These are phyloP conservation scores for Potorous gilbertii DNA, from an alignment of 2,797 vertebrate genomes.

Conservation along the genomic window DNA sequence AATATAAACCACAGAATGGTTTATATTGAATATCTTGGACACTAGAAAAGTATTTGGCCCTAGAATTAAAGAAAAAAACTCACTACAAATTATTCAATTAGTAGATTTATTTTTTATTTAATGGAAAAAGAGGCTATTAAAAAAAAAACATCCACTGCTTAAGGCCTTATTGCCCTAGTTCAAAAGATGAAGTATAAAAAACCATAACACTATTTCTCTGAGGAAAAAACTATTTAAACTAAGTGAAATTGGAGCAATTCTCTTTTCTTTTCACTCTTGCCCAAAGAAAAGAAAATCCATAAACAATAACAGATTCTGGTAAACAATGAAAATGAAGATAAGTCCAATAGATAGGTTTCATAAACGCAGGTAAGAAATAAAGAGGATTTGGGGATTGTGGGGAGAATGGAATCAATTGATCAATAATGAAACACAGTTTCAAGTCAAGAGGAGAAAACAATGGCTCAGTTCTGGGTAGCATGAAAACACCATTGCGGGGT, in stretches of 20 bases:
- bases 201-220: constrained; percentile 51
- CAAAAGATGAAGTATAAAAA: constrained; percentile 59
- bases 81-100: constrained; percentile 54
- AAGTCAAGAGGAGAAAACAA: constrained; percentile 61
- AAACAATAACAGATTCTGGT: constrained; percentile 43
- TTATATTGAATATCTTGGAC: constrained; percentile 56
- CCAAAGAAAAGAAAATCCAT: constrained; percentile 1
- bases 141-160: constrained; percentile 34
- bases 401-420: not conserved
- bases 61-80: constrained; percentile 52
- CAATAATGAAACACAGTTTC: constrained; percentile 44
- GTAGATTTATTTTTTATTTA: constrained; percentile 71
- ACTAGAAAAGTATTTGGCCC: constrained; percentile 55
- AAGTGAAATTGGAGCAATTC: constrained; percentile 48
- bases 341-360: not conserved
- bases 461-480: constrained; percentile 20
- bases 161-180: constrained; percentile 56
- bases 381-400: not conserved
- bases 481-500: constrained; percentile 68
- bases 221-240: constrained; percentile 58
- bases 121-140: constrained; percentile 58
- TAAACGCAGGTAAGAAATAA: not conserved
- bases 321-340: constrained; percentile 17
- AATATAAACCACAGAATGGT: constrained; percentile 48
- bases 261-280: not conserved